phyloP scores from a whole-genome alignment of 2,113 vertebrate genomes.

The Gavialis gangeticus region DNA sequence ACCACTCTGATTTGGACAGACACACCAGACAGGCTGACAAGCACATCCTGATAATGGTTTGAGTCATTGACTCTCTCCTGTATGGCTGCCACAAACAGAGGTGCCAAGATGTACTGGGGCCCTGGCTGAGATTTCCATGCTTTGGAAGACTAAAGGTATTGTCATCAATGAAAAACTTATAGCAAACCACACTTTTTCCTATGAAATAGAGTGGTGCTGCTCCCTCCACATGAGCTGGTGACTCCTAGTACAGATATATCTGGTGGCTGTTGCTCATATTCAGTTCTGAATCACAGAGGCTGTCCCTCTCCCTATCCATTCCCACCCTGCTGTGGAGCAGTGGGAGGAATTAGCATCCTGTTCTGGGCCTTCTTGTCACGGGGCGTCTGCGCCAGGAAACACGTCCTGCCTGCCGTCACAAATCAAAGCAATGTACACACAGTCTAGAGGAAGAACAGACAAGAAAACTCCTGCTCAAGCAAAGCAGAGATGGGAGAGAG shows the following conservation, averaged over 20 bases:
- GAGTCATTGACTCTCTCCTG: too few species aligned
- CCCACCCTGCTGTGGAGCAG: not conserved
- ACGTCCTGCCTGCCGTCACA: not conserved
- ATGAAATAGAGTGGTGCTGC: not conserved
- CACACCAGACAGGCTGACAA: too few species aligned
- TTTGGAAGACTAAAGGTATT: not conserved
- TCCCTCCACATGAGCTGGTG: not conserved
- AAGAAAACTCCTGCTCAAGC: not conserved
- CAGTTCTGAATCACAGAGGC: not conserved
- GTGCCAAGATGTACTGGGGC: not conserved
- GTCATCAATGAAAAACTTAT: not conserved
- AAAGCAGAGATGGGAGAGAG: rapidly evolving
- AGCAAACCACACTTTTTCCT: not conserved
- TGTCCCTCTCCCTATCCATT: not conserved
- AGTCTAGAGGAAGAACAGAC: not conserved
- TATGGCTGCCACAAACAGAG: not conserved
- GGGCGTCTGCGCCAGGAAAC: not conserved
- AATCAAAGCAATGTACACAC: not conserved
- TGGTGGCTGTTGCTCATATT: not conserved
- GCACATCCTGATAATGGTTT: too few species aligned
- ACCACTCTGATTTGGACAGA: too few species aligned
- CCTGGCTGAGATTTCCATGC: not conserved
- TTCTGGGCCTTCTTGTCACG: not conserved
- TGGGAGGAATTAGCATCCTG: too few species aligned
- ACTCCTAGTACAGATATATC: not conserved